Conservation (phyloP, 2,797 vertebrate genomes). For the Scleropages formosus region DNA sequence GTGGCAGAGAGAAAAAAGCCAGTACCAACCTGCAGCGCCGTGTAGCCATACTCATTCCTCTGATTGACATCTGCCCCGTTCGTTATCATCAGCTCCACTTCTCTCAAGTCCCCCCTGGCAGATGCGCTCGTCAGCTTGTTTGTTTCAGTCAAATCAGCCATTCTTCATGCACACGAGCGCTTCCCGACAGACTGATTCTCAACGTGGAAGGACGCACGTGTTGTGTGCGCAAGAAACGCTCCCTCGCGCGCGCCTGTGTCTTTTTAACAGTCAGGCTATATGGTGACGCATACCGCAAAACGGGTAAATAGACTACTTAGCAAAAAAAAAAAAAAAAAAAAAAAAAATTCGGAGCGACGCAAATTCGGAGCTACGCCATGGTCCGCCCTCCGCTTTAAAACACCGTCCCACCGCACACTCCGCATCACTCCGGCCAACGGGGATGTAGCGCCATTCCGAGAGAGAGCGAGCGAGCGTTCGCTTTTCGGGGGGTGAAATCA, state of each 20-base stretch:
- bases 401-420: slow-evolving; percentile 49
- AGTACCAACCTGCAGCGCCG: slow-evolving; percentile 88
- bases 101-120: slow-evolving; percentile 78
- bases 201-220: slow-evolving; percentile 19
- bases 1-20: slow-evolving; percentile 7
- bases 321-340: slow-evolving; percentile 32
- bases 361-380: slow-evolving; percentile 45
- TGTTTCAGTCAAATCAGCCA: slow-evolving; percentile 71
- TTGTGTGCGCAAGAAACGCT: background rate
- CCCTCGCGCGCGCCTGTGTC: slow-evolving; percentile 26
- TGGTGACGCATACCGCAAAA: slow-evolving; percentile 43
- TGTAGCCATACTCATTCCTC: slow-evolving; percentile 79
- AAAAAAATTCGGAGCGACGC: slow-evolving; percentile 43
- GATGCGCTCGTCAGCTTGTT: slow-evolving; percentile 83
- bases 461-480: background rate
- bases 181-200: slow-evolving; percentile 27
- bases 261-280: slow-evolving; percentile 37
- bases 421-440: slow-evolving; percentile 46
- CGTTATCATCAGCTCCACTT: slow-evolving; percentile 75
- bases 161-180: slow-evolving; percentile 66
- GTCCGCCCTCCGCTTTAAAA: slow-evolving; percentile 50
- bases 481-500: slow-evolving; percentile 23
- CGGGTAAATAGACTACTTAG: slow-evolving; percentile 43
- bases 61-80: slow-evolving; percentile 82
- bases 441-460: slow-evolving; percentile 51